Percentiles rank a stretch among this genome's conserved stretches.
Conservation (phyloP, 1,140 invertebrate species). For the Aleiodes sp. region DNA sequence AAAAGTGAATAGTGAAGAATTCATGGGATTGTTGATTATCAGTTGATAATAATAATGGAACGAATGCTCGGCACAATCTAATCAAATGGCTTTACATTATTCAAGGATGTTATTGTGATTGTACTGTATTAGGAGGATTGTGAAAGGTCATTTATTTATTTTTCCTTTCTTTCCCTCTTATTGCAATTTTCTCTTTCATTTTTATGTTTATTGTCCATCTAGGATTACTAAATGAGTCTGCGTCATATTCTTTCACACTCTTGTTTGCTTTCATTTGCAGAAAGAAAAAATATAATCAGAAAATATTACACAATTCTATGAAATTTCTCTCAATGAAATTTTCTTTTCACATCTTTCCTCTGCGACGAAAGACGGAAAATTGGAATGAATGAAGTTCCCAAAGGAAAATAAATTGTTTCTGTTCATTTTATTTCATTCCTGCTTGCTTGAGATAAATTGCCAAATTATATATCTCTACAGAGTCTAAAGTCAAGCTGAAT, state of each 20-base stretch:
- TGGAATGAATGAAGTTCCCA: background rate
- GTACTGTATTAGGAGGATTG: slow-evolving; percentile 17
- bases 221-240: slow-evolving; percentile 1
- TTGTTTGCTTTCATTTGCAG: slow-evolving; percentile 7
- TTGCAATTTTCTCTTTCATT: background rate
- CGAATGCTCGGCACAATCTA: slow-evolving; percentile 21
- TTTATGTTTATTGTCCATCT: background rate
- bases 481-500: no score
- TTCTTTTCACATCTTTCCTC: background rate
- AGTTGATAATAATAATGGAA: background rate
- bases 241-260: slow-evolving; percentile 21
- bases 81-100: slow-evolving; percentile 6
- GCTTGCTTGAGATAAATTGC: no score
- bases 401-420: background rate
- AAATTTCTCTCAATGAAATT: slow-evolving; percentile 7
- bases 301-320: background rate
- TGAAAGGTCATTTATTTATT: slow-evolving; percentile 15
- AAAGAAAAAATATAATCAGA: slow-evolving; percentile 16
- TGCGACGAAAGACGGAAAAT: background rate
- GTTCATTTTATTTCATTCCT: no score
- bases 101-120: slow-evolving; percentile 18
- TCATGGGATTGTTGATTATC: background rate
- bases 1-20: slow-evolving; percentile 12
- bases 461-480: no score
- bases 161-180: slow-evolving; percentile 10